A percentile compares a stretch with the other conserved stretches of the same genome.
phyloP scores from a whole-genome alignment of 1,140 invertebrate genomes.

The Vanessa tameamea region DNA sequence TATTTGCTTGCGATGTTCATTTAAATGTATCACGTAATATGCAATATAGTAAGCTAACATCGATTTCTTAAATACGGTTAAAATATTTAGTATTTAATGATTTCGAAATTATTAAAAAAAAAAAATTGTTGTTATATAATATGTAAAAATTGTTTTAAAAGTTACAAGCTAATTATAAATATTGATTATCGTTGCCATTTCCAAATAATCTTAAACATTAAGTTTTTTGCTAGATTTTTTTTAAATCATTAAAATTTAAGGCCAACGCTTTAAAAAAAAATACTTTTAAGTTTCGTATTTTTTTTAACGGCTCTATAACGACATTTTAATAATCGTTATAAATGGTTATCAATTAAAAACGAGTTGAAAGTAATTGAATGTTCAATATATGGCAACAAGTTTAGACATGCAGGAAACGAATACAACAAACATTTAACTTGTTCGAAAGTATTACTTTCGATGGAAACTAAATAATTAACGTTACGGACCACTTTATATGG shows the following conservation, averaged over 20 bases:
- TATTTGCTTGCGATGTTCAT: no score
- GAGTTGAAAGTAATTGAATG: conserved; percentile 25
- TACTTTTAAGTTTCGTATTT: background rate
- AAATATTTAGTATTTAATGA: no score
- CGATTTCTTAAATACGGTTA: no score
- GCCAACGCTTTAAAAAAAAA: background rate
- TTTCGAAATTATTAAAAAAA: no score
- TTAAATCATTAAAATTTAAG: background rate
- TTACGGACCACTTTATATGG: conserved; percentile 29
- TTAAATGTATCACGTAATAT: no score
- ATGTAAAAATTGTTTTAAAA: no score
- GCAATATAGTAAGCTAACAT: no score
- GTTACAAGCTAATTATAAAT: no score
- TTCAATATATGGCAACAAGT: conserved; percentile 33
- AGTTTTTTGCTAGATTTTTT: background rate
- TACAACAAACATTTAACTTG: conserved; percentile 32
- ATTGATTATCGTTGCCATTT: no score
- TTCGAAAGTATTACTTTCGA: conserved; percentile 38
- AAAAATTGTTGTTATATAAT: no score
- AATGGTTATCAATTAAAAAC: conserved; percentile 28
- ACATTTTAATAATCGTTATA: conserved; percentile 24
- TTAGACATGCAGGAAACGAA: conserved; percentile 34
- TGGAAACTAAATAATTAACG: conserved; percentile 26
- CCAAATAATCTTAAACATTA: no score
- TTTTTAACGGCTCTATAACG: background rate